Evolutionary conservation across 1,140 invertebrate species (phyloP).

Genomic region (Polypedilum vanderplanki): DNA sequence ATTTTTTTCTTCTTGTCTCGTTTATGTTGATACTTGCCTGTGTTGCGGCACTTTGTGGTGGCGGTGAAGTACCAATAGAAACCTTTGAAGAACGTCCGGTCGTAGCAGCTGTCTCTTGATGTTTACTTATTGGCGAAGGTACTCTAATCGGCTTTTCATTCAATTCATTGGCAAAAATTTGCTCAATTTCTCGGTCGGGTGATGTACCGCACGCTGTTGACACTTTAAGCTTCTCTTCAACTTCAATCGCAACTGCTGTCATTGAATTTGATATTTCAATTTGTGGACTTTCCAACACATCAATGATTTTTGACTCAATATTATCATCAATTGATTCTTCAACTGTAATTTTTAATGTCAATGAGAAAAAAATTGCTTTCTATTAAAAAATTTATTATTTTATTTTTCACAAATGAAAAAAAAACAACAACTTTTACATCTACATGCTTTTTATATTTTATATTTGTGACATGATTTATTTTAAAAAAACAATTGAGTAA

Average conservation of each 20-base stretch:
- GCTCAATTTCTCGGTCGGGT: slow-evolving; percentile 46
- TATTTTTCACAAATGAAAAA: no score
- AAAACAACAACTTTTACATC: no score
- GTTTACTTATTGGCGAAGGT: slow-evolving; percentile 34
- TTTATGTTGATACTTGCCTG: slow-evolving; percentile 56
- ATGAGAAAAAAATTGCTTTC: no score
- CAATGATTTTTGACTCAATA: no score
- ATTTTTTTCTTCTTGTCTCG: neutral
- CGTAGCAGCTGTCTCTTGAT: slow-evolving; percentile 27
- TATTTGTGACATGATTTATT: no score
- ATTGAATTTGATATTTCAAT: slow-evolving; percentile 31
- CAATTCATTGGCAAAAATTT: slow-evolving; percentile 32
- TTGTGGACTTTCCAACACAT: no score
- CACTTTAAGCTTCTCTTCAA: neutral
- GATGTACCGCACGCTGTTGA: slow-evolving; percentile 54
- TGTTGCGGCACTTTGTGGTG: slow-evolving; percentile 77
- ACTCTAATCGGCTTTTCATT: slow-evolving; percentile 38
- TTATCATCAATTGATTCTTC: no score
- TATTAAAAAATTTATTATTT: no score
- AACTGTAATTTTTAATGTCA: no score
- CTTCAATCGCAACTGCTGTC: neutral
- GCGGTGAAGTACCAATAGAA: slow-evolving; percentile 72
- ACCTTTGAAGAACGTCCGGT: slow-evolving; percentile 33
- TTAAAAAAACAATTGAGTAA: no score
- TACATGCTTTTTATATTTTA: no score